Base-by-base conservation (phyloP, 2,113 vertebrate species). In the Hiodon tergisus region DNA sequence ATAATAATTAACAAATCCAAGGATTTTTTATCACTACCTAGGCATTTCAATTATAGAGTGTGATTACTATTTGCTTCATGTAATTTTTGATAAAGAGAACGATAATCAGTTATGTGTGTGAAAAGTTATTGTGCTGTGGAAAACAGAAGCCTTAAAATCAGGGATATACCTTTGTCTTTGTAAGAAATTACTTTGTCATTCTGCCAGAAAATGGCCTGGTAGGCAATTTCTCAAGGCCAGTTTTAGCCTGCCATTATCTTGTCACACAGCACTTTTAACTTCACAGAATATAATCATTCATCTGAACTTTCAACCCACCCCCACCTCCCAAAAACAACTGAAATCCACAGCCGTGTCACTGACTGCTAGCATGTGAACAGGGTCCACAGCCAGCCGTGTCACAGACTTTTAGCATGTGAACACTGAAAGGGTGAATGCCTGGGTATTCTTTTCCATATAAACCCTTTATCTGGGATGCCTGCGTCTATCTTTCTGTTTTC, bases 211-310 rank as follows among this genome's bases (percentile, higher is more conserved):
- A 10, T 66, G 31, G 46, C 63, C 46, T 31, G 57, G 52, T 61
- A 59, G 48, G 50, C 11, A 62, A 60, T n/a, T 16, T 9, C 59
- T 10, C 59, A 50, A 60, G 72, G 16, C 62, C 11, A 47, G n/a
- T n/a, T 66, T 67, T 46, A 8, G 51, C 17, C 10, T 67, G 16
- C 17, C 58, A 65, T 74, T 73, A 66, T 55, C 52, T 53, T 63
- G 51, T 65, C 60, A 65, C 53, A 16, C 17, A 62, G 16, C 50
- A 52, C 16, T 53, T 54, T 65, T 74, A 52, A 55, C 51, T 65
- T 67, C 57, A 14, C 52, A 53, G 52, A 10, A 63, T 57, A 16
- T 65, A 8, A 47, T 31, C 55, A 46, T 63, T 74, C 61, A n/a
- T 66, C 62, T 4, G 72, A 46, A 74, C 72, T 55, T 67, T 47